Evolutionary conservation across 1,140 invertebrate genomes (phyloP).

Genomic region (Bradysia coprophila): DNA sequence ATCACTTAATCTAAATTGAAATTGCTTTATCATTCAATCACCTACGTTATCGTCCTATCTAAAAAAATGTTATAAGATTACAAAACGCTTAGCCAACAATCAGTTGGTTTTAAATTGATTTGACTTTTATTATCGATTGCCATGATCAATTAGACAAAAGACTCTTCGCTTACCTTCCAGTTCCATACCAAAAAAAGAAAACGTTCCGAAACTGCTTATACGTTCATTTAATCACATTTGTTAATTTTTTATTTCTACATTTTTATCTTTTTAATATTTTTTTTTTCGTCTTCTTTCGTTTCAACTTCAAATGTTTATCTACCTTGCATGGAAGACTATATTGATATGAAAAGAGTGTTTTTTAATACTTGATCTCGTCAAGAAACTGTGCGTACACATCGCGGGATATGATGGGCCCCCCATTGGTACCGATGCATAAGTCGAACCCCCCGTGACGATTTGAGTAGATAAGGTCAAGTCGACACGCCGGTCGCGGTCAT

Average conservation of each 20-base stretch:
- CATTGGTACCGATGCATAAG: conserved; percentile 2
- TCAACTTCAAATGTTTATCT: too few species aligned
- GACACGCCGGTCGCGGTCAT: conserved; percentile 5
- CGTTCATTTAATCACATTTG: background rate
- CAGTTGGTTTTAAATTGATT: too few species aligned
- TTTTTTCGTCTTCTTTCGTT: background rate
- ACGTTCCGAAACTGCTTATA: background rate
- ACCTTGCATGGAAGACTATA: too few species aligned
- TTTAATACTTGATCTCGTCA: background rate
- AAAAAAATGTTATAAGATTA: too few species aligned
- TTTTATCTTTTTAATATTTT: background rate
- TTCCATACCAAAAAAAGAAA: background rate
- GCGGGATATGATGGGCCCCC: conserved; percentile 1
- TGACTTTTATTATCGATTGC: too few species aligned
- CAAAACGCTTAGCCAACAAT: too few species aligned
- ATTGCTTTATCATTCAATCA: too few species aligned
- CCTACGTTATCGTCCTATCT: too few species aligned
- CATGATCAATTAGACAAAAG: too few species aligned
- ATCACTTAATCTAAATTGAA: too few species aligned
- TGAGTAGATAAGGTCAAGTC: conserved; percentile 5
- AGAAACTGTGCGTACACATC: background rate
- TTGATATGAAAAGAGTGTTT: background rate
- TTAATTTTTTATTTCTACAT: background rate
- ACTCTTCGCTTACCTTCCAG: too few species aligned
- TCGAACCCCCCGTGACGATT: conserved; percentile 3